Evolutionary conservation across 2,797 vertebrate species (phyloP), one percentile per base, ranked within the genome.

Genomic region (Neoniphon sammara): DNA sequence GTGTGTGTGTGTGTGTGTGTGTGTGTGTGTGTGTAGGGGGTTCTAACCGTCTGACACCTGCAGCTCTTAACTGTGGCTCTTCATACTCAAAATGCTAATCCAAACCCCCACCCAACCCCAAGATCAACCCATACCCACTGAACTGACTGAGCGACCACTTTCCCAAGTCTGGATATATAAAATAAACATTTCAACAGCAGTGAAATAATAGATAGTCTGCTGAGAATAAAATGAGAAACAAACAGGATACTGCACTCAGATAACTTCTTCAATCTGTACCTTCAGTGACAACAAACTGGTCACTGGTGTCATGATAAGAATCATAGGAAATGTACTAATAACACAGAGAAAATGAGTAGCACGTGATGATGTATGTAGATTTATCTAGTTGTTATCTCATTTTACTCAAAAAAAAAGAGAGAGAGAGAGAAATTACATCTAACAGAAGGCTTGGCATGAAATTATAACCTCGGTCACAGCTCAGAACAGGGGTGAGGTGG

Each of bases 21-120:
- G 70, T 59, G 60, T 62, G 77, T 71, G 47, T 78, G 42, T 18
- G 21, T 15, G 55, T 15, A 68, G 55, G 60, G 73, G 81, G 66
- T 73, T 71, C 66, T 67, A 82, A 88, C 88, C 84, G 87, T 92
- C 91, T 93, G 87, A 93, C 91, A 93, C 91, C 92, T 93, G 93
- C 92, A 93, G 91, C 89, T 81, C 69, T 66, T 36, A 47, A 49
- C 68, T 17, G 70, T 47, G 44, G 55, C 34, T 90, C 90, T 89
- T 91, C 89, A 89, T 81, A 87, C 62, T 91, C 89, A 90, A 91
- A 91, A 92, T 92, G 91, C 92, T 88, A 92, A 92, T 92, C 92
- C 87, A 85, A 60, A 80, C 82, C 79, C 78, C 69, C 74, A 65
- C 76, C 70, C 77, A 80, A 78, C 50, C 47, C 71, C 6, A 50